Base-by-base conservation (phyloP, 2,113 vertebrate genomes). In the Morone saxatilis region DNA sequence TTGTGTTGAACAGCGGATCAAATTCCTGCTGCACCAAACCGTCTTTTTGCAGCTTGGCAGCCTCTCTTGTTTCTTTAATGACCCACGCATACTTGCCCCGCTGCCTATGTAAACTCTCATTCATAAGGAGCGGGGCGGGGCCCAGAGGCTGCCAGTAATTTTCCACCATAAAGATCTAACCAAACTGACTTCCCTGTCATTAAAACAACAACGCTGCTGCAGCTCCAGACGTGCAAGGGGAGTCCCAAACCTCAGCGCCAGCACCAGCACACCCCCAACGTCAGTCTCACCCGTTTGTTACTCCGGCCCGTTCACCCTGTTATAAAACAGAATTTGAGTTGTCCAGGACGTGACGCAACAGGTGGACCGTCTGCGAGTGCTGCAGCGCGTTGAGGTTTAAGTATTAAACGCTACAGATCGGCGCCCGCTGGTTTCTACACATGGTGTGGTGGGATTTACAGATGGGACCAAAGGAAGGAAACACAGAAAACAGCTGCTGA, bases 31-130 rank as follows among this genome's bases (percentile, higher is more conserved):
- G 57, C 72, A 50, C 12, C 67, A 13, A 72, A 72, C 40, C 6
- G 68, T 74, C 69, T 62, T 31, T 63, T 56, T n/a, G 63, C 57
- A 22, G 25, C 14, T 31, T 68, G 60, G 77, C 83, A 84, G 78
- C 76, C 41, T 50, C 40, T 22, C 16, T 31, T 31, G 3, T 60
- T 54, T 74, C 78, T 61, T 76, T 90, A 90, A 90, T 86, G 83
- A 87, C 76, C 70, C 71, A 61, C 77, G 25, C 80, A 83, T 80
- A 84, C 68, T 70, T 71, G 74, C 83, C 70, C 76, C 3, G n/a
- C 75, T 62, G 86, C 76, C 90, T 90, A 54, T 83, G 85, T 93
- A 92, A 92, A 91, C 92, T 89, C 71, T 90, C 91, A 92, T 91
- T 93, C 89, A 93, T 70, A 38, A 89, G 84, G 68, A 73, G 47